These are phyloP conservation scores for Pelochelys cantorii DNA, from an alignment of 2,797 vertebrate genomes.

Conservation along the genomic window DNA sequence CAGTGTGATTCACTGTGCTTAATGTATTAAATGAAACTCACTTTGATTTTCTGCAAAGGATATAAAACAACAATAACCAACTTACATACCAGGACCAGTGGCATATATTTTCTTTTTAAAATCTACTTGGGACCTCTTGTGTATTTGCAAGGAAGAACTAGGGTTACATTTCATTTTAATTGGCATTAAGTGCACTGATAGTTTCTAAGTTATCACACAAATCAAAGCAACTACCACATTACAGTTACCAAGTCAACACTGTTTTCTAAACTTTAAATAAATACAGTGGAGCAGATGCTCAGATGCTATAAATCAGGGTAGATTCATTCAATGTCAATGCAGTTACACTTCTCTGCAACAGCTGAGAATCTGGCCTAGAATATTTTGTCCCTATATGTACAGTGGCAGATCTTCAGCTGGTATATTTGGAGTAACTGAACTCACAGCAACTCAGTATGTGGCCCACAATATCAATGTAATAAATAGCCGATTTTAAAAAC, in stretches of 20 bases:
- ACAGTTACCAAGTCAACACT: background rate
- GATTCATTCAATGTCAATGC: background rate
- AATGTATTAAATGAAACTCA: conserved; percentile 67
- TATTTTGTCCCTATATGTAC: background rate
- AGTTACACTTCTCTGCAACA: background rate
- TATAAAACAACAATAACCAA: conserved; percentile 21
- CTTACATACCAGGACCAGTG: conserved; percentile 17
- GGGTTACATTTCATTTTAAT: conserved; percentile 10
- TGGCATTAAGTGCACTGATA: background rate
- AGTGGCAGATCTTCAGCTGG: background rate
- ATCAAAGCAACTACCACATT: background rate
- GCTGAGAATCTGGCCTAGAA: background rate
- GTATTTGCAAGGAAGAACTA: background rate
- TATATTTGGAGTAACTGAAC: background rate
- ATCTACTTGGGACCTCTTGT: background rate
- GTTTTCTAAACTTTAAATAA: background rate
- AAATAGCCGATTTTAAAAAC: background rate
- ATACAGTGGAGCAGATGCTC: background rate
- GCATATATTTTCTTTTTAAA: conserved; percentile 46
- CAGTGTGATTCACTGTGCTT: conserved; percentile 68
- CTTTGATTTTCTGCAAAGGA: conserved; percentile 37
- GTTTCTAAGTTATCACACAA: background rate
- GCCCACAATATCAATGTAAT: background rate
- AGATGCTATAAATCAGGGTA: background rate
- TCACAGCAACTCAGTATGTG: background rate